phyloP scores from a whole-genome alignment of 2,797 vertebrate genomes.

The Botia kubotai region DNA sequence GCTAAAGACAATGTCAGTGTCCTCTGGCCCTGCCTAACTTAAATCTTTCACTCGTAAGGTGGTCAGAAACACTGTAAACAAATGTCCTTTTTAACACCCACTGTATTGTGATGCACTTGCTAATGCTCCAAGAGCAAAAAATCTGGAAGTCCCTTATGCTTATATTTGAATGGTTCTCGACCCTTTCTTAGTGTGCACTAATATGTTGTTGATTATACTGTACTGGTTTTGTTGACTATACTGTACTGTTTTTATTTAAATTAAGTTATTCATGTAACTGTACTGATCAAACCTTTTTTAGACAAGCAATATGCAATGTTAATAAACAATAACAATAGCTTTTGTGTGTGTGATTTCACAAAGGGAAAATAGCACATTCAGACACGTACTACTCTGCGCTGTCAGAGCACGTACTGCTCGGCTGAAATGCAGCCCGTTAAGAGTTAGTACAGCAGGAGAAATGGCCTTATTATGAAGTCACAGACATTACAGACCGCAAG shows the following conservation, averaged over 20 bases:
- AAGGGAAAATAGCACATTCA: conserved; percentile 1
- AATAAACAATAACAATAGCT: background rate
- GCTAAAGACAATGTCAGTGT: background rate
- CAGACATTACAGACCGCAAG: conserved; percentile 25
- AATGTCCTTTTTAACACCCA: background rate
- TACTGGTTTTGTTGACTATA: background rate
- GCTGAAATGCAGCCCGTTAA: conserved; percentile 10
- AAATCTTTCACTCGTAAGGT: background rate
- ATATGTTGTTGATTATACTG: conserved; percentile 9
- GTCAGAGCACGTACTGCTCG: conserved; percentile 34
- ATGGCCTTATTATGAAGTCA: conserved; percentile 36
- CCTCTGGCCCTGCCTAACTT: background rate
- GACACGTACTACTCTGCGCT: background rate
- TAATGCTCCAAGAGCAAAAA: background rate
- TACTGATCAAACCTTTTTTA: background rate
- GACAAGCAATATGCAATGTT: background rate
- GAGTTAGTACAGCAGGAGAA: conserved; percentile 23
- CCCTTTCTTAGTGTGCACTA: conserved; percentile 3
- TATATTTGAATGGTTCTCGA: background rate
- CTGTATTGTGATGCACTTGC: background rate
- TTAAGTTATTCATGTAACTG: background rate
- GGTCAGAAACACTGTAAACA: conserved; percentile 10
- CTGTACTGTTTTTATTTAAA: conserved; percentile 13
- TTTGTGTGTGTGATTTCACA: background rate
- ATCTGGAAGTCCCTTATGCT: background rate